Percentiles rank a stretch among this genome's conserved stretches.
Evolutionary conservation across 2,797 vertebrate species (phyloP).

Genomic region (Scolopax rusticola): DNA sequence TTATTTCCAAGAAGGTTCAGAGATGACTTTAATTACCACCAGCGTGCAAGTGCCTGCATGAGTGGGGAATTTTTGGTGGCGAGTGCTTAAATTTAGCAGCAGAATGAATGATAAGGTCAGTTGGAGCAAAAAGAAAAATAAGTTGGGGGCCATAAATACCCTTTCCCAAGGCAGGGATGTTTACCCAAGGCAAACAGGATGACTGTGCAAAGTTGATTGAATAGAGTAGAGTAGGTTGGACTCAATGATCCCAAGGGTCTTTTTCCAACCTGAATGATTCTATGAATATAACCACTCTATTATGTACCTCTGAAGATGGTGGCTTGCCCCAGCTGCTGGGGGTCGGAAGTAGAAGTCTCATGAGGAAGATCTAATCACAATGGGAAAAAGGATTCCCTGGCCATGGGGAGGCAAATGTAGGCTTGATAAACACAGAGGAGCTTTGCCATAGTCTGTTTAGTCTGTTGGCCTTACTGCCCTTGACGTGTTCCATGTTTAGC

Average conservation of each 20-base stretch:
- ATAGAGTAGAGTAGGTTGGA: too few relatives aligned
- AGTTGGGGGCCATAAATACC: background rate
- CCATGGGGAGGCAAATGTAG: background rate
- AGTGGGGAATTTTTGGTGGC: background rate
- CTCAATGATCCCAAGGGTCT: too few relatives aligned
- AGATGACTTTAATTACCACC: background rate
- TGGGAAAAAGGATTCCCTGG: background rate
- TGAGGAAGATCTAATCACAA: background rate
- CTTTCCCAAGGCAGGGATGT: background rate
- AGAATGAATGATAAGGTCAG: background rate
- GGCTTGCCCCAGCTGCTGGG: background rate
- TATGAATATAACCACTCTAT: background rate
- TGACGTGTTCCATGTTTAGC: background rate
- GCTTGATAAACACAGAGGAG: background rate
- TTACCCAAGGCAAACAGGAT: background rate
- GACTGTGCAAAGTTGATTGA: background rate
- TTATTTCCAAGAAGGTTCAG: background rate
- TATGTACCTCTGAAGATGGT: background rate
- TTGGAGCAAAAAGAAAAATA: background rate
- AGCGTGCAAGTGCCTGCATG: background rate
- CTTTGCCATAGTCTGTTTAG: background rate
- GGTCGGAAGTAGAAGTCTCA: background rate
- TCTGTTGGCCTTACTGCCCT: background rate
- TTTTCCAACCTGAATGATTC: too few relatives aligned
- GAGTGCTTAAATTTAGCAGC: conserved; percentile 5